Evolutionary conservation across 2,888 invertebrate species (phyloP).

Genomic region (Smittia sp.): DNA sequence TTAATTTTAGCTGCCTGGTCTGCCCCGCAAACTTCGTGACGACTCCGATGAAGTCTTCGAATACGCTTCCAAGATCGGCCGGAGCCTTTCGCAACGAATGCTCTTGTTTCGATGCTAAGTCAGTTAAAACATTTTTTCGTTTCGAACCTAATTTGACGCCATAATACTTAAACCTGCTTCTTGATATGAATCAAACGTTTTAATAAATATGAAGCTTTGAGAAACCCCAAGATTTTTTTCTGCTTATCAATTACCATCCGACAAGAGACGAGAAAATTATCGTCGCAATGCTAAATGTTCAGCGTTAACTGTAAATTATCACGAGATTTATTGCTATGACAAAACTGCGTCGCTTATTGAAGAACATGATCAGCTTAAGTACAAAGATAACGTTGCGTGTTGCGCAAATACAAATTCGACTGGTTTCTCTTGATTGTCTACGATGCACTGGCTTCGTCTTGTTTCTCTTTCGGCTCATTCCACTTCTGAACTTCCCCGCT

Average conservation of each 20-base stretch:
- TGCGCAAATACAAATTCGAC: background rate
- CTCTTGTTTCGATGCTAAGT: conserved; percentile 17
- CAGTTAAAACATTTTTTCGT: background rate
- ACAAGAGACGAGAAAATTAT: too few relatives aligned
- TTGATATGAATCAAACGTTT: too few relatives aligned
- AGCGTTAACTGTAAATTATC: background rate
- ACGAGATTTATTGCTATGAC: background rate
- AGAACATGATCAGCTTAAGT: background rate
- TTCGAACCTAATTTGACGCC: background rate
- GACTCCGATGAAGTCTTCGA: conserved; percentile 28
- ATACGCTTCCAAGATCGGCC: conserved; percentile 28
- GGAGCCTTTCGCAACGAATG: conserved; percentile 19
- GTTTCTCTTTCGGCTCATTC: conserved; percentile 56
- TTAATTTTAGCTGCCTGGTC: background rate
- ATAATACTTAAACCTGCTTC: too few relatives aligned
- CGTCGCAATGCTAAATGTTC: too few relatives aligned
- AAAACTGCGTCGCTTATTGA: too few relatives aligned
- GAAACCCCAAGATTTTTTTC: too few relatives aligned
- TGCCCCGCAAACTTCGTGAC: background rate
- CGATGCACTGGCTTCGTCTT: background rate
- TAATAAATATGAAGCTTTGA: too few relatives aligned
- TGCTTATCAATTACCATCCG: too few relatives aligned
- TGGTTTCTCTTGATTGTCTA: too few relatives aligned
- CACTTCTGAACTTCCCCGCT: conserved; percentile 70
- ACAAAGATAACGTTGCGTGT: background rate